Base-by-base conservation (phyloP, 2,888 invertebrate species). In the Phyllotreta cruciferae region DNA sequence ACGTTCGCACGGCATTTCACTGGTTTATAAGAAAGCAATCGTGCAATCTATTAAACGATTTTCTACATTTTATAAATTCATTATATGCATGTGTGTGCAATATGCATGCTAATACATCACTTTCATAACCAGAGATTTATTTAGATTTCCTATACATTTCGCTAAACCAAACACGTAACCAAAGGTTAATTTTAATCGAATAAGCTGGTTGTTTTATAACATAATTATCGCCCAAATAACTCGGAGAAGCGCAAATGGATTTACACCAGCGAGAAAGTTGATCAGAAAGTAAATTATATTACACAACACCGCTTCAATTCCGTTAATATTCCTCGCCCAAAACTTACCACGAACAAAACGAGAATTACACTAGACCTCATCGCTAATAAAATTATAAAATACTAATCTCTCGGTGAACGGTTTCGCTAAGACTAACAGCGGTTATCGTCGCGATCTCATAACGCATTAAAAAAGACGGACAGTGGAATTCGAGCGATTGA, bases 401-500 rank as follows among this genome's bases (percentile, higher is more conserved):
- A 58, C 58, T 24, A 24, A 24, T 24, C 24, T 50, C 11, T 58
- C 58, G 50, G 47, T 50, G 35, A 41, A 42, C n/a, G 14, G 39
- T 39, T 47, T 5, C 45, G 14, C n/a, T n/a, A 24, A 24, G 4
- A 24, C 24, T 24, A 4, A 24, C 24, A 3, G 24, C 24, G 24
- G 24, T 24, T 24, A 24, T 24, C 24, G 24, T 9, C 14, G 14
- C 36, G 38, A 3, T 60, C 10, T 60, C 52, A 52, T 60, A 34
- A 44, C 60, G 37, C 44, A 42, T 44, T 53, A 50, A 50, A 49
- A 52, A 6, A 13, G 37, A 10, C 42, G 10, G n/a, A 52, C 37
- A 47, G 11, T 52, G 60, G 60, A 60, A 60, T 53, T 52, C 36
- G 34, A 45, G 53, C 38, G 42, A 60, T 44, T 60, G 52, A 37